Conservation (phyloP, 2,888 invertebrate genomes). For the Cerceris ruficornis region DNA sequence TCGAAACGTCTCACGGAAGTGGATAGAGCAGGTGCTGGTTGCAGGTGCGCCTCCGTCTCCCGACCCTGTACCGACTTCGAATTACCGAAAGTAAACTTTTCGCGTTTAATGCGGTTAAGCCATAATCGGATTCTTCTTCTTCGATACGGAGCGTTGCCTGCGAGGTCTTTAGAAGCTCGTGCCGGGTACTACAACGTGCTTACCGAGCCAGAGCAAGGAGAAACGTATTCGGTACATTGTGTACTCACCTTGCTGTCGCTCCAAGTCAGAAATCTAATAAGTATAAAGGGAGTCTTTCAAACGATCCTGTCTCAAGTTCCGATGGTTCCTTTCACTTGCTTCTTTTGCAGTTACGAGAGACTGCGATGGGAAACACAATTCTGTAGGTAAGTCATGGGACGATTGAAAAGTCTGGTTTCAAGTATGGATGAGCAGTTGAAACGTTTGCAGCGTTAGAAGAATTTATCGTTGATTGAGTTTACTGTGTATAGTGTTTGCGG, state of each 20-base stretch:
- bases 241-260: background rate
- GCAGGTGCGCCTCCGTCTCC: constrained; percentile 53
- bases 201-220: constrained; percentile 11
- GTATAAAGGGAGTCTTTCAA: background rate
- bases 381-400: too few relatives aligned
- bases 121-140: constrained; percentile 66
- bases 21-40: constrained; percentile 55
- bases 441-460: too few relatives aligned
- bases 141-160: constrained; percentile 56
- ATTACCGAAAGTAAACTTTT: constrained; percentile 70
- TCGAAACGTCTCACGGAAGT: constrained; percentile 39
- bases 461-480: too few relatives aligned
- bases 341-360: background rate
- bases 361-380: background rate
- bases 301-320: background rate
- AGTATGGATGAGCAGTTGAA: too few relatives aligned
- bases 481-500: too few relatives aligned
- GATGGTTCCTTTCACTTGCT: background rate
- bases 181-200: constrained; percentile 36
- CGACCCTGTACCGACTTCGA: constrained; percentile 44
- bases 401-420: too few relatives aligned
- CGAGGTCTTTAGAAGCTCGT: constrained; percentile 48
- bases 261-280: constrained; percentile 1
- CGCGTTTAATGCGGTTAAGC: constrained; percentile 69
- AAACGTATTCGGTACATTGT: background rate